A percentile compares a stretch with the other conserved stretches of the same genome.
These are phyloP conservation scores for Heliconius hewitsoni DNA, from an alignment of 1,140 invertebrate species.

Conservation along the genomic window DNA sequence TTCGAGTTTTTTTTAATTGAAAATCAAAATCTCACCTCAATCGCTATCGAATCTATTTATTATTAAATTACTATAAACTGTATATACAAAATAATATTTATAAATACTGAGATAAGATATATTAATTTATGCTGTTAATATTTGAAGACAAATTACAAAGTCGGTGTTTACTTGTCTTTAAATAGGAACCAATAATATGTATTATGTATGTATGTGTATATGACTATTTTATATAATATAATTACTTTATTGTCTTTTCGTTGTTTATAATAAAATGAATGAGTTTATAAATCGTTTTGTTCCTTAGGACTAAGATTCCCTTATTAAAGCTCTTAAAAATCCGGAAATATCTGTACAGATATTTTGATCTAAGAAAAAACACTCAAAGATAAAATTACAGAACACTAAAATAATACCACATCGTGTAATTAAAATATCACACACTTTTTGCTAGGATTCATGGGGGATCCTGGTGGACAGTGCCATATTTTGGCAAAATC, in stretches of 20 bases:
- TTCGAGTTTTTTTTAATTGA: neutral
- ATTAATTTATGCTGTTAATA: constrained; percentile 15
- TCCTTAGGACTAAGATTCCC: neutral
- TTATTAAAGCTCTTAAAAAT: neutral
- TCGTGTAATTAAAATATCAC: constrained; percentile 79
- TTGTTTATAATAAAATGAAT: constrained; percentile 40
- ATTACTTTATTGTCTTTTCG: constrained; percentile 37
- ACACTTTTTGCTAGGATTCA: constrained; percentile 93
- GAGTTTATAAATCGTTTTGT: constrained; percentile 16
- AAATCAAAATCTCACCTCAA: neutral
- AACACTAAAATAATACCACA: neutral
- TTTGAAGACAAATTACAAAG: constrained; percentile 16
- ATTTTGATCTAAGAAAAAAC: neutral
- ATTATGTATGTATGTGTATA: constrained; percentile 18
- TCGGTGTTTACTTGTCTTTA: constrained; percentile 15
- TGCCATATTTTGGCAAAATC: constrained; percentile 92
- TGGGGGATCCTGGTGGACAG: constrained; percentile 87
- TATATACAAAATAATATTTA: constrained; percentile 12
- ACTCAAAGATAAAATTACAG: neutral
- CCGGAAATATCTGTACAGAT: neutral
- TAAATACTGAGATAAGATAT: constrained; percentile 22
- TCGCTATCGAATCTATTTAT: neutral
- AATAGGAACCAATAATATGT: constrained; percentile 26
- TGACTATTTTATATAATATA: constrained; percentile 24
- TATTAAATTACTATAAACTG: constrained; percentile 14